Conservation (phyloP, 2,113 vertebrate genomes). For the Pteruthius melanotis region DNA sequence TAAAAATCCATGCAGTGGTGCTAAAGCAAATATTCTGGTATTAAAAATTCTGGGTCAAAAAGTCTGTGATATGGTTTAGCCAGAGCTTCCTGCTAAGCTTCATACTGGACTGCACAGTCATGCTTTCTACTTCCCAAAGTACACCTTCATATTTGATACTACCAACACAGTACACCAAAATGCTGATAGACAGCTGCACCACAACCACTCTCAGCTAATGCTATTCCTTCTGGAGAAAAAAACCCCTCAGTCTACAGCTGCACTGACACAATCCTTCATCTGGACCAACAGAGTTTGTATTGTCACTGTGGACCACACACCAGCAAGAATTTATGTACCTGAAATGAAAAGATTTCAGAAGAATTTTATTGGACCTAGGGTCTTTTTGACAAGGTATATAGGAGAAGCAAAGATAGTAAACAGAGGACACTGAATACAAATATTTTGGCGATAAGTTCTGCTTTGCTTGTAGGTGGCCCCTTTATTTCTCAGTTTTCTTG, state of each 20-base stretch:
- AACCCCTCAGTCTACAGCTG: not conserved
- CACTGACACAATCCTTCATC: not conserved
- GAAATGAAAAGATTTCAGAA: not conserved
- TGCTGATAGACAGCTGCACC: not conserved
- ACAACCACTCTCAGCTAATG: not conserved
- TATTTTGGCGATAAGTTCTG: not conserved
- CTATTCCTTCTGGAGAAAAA: not conserved
- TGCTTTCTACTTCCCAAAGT: not conserved
- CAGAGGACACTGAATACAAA: not conserved
- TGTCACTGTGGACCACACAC: not conserved
- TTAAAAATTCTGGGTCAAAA: not conserved
- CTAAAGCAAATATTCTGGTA: not conserved
- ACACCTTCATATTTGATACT: not conserved
- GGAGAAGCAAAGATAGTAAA: not conserved
- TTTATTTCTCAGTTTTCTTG: not conserved
- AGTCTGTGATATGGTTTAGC: not conserved
- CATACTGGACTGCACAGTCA: not conserved
- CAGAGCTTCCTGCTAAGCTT: not conserved
- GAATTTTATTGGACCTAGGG: not conserved
- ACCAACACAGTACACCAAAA: not conserved
- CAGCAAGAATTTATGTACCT: not conserved
- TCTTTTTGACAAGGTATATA: not conserved
- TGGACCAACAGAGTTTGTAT: not conserved
- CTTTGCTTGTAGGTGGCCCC: not conserved
- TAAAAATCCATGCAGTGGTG: not conserved